Conservation (phyloP, 2,888 invertebrate species). For the Aradus depressus region DNA sequence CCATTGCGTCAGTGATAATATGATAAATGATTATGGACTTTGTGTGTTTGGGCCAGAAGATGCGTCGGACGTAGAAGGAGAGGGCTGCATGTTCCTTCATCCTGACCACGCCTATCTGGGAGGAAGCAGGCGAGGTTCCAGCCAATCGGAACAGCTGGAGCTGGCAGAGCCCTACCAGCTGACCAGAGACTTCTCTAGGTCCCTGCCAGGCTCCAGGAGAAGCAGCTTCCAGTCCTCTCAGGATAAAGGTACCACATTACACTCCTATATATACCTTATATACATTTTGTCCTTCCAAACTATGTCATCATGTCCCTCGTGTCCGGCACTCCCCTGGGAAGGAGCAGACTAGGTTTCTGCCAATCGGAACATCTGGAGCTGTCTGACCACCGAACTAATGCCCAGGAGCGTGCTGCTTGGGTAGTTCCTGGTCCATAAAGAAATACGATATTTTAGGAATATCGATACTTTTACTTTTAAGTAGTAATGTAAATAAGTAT, state of each 20-base stretch:
- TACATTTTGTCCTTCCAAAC: neutral
- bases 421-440: too few species aligned
- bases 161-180: constrained; percentile 62
- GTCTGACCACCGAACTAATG: too few species aligned
- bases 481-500: too few species aligned
- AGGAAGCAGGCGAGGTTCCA: constrained; percentile 73
- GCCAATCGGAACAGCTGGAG: constrained; percentile 77
- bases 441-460: too few species aligned
- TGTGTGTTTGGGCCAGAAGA: constrained; percentile 21
- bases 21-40: too few species aligned
- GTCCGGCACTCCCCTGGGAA: too few species aligned
- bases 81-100: constrained; percentile 52
- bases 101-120: constrained; percentile 74
- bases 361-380: too few species aligned
- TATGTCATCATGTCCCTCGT: too few species aligned
- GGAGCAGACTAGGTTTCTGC: too few species aligned
- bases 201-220: constrained; percentile 70
- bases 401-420: too few species aligned
- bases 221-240: constrained; percentile 61
- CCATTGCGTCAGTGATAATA: too few species aligned
- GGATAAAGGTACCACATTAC: constrained; percentile 27
- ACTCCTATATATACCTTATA: constrained; percentile 38
- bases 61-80: constrained; percentile 26
- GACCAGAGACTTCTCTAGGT: constrained; percentile 74
- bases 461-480: too few species aligned